phyloP scores from a whole-genome alignment of 2,888 invertebrate species.

The Euplagia quadripunctaria region DNA sequence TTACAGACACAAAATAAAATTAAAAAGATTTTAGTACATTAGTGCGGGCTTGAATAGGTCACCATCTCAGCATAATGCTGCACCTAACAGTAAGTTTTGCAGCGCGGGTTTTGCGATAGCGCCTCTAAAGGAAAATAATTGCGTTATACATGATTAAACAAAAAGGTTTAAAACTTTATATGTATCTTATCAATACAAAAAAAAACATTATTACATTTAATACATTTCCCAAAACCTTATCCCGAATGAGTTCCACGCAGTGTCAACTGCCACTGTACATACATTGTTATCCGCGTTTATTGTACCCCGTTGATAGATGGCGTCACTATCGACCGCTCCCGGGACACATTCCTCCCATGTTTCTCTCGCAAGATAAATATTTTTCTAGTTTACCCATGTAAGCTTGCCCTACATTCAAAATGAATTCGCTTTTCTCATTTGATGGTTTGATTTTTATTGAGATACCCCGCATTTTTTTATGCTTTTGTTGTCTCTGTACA shows the following conservation, averaged over 20 bases:
- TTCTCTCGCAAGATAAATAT: constrained; percentile 44
- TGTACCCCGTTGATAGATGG: constrained; percentile 45
- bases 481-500: neutral
- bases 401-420: constrained; percentile 33
- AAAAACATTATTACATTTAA: neutral
- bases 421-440: constrained; percentile 39
- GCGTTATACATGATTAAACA: no score
- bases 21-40: no score
- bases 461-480: constrained; percentile 9
- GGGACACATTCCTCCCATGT: constrained; percentile 21
- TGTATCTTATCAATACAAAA: neutral
- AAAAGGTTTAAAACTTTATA: no score
- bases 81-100: no score
- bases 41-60: no score
- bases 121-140: no score
- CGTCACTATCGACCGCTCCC: constrained; percentile 30
- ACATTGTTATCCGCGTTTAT: constrained; percentile 44
- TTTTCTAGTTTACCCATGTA: constrained; percentile 36
- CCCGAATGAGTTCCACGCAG: neutral
- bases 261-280: constrained; percentile 27
- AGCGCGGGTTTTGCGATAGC: no score
- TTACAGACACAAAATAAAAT: no score
- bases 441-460: constrained; percentile 45
- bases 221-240: neutral
- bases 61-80: no score